A percentile compares a stretch with the other conserved stretches of the same genome.
phyloP scores from a whole-genome alignment of 2,113 vertebrate genomes.

The Mixornis gularis region DNA sequence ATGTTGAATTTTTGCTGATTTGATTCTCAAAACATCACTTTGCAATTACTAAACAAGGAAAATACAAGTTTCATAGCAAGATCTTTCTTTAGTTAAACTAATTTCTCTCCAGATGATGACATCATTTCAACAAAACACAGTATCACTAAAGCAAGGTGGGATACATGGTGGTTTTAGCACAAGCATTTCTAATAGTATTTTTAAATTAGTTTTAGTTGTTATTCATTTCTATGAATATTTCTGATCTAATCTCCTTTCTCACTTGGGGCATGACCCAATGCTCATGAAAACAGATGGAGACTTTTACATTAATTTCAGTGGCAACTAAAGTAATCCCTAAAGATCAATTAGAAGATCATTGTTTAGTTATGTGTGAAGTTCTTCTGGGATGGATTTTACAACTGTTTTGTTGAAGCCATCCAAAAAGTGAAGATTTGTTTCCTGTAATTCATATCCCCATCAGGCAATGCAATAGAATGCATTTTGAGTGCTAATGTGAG shows the following conservation, averaged over 20 bases:
- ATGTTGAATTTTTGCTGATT: not conserved
- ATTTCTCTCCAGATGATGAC: not conserved
- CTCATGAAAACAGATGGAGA: not conserved
- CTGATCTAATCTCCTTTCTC: not conserved
- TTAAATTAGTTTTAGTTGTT: not conserved
- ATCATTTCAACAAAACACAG: not conserved
- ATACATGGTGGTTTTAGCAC: not conserved
- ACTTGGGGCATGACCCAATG: not conserved
- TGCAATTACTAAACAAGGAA: not conserved
- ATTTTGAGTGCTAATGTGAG: not conserved
- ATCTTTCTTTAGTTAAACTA: not conserved
- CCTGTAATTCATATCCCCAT: not conserved
- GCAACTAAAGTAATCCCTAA: not conserved
- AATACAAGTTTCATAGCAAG: not conserved
- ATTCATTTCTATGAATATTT: not conserved
- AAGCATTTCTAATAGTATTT: not conserved
- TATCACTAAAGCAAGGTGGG: not conserved
- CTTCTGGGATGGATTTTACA: not conserved
- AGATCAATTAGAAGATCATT: not conserved
- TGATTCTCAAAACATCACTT: not conserved
- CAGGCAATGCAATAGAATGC: not conserved
- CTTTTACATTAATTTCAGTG: not conserved
- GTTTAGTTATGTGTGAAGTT: not conserved
- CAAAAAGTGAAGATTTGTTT: not conserved
- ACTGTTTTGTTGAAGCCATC: not conserved